Percentiles rank a stretch among this genome's conserved stretches.
These are phyloP conservation scores for Agrotis segetum DNA, from an alignment of 2,888 invertebrate species.

Conservation along the genomic window DNA sequence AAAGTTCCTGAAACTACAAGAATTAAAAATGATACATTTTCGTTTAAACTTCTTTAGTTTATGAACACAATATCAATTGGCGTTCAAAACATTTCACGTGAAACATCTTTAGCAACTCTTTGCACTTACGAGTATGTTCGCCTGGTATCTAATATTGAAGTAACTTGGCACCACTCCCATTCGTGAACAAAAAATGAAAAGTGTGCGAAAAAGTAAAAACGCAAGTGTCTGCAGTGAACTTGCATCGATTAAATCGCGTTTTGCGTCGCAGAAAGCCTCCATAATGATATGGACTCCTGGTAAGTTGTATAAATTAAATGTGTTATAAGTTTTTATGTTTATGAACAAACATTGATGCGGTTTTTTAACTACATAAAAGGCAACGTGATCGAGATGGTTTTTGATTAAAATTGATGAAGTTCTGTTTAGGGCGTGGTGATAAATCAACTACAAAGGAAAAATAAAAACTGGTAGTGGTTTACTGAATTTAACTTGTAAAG, in stretches of 20 bases:
- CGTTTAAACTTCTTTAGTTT: no score
- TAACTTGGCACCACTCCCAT: constrained; percentile 35
- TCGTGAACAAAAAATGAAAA: constrained; percentile 5
- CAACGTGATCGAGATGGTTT: no score
- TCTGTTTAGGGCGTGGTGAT: no score
- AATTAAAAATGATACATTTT: no score
- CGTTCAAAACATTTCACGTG: background rate
- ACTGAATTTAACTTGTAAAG: no score
- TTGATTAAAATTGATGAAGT: no score
- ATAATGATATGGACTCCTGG: constrained; percentile 1
- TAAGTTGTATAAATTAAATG: background rate
- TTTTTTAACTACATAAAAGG: no score
- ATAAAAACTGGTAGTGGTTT: no score
- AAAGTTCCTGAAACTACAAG: background rate
- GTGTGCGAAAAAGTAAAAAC: constrained; percentile 25
- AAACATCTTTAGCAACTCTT: background rate
- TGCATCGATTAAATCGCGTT: constrained; percentile 6
- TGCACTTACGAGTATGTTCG: constrained; percentile 14
- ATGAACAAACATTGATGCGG: no score
- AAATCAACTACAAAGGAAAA: no score
- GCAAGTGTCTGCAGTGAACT: background rate
- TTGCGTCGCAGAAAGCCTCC: background rate
- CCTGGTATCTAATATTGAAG: constrained; percentile 17
- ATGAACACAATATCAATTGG: background rate
- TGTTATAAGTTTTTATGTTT: no score